Evolutionary conservation across 2,888 invertebrate species (phyloP), one percentile per base, ranked within the genome.

Genomic region (Melieria crassipennis): DNA sequence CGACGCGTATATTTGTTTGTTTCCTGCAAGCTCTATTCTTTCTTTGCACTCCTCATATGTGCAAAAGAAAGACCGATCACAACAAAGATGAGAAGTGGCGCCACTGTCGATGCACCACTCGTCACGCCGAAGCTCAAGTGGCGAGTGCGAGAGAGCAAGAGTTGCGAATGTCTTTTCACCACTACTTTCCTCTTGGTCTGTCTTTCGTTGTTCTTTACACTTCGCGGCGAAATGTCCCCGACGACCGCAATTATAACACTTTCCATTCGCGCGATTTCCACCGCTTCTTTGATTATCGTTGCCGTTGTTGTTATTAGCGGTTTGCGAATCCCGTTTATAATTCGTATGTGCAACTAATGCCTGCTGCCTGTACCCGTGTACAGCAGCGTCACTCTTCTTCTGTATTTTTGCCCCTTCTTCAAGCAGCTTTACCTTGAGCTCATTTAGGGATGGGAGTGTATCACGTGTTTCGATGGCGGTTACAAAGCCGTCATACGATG

Each of bases 391-490:
- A 30, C 30, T 30, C 3, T 30, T 30, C 30, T 30, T 2, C 30
- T 30, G 30, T 67, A 48, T 62, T n/a, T 72, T 57, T 43, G 67
- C 70, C 13, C 69, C 71, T 48, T 73, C 73, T 64, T 74, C 74
- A 3, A 65, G 47, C 16, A 74, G 61, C 55, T 75, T 74, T 5
- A 57, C 58, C 52, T 74, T 76, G 0, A 75, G 42, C 10, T n/a
- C 55, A 47, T 42, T 50, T 10, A 69, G 47, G 13, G 9, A 52
- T 42, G 74, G 76, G 42, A 75, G 56, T 4, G 42, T 30, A 67
- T 77, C 74, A 52, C 76, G 72, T 4, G 73, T 61, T 30, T 77
- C 75, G 7, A 77, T 75, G 13, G 74, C 75, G 4, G 75, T 57
- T 1, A 77, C 74, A 45, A 77, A 75, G 7, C 67, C 75, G 43